phyloP scores from a whole-genome alignment of 2,797 vertebrate species.

The Gila robusta region DNA sequence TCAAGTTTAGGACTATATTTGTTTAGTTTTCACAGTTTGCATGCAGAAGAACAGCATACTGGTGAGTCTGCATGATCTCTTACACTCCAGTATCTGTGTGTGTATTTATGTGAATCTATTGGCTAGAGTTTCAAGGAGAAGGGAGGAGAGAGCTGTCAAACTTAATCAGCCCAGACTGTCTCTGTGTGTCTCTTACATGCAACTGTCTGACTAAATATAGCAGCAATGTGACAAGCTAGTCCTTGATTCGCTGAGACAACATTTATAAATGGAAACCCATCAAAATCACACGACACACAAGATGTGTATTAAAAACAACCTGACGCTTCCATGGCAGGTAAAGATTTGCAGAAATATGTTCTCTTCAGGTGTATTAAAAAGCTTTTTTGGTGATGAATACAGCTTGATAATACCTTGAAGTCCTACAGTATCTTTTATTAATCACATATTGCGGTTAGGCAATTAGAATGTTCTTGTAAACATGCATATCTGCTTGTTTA shows the following conservation, averaged over 20 bases:
- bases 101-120: conserved; percentile 19
- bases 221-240: conserved; percentile 68
- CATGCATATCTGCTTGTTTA: conserved; percentile 34
- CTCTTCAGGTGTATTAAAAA: not conserved
- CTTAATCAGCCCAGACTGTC: conserved; percentile 70
- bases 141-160: conserved; percentile 72
- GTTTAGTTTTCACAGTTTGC: not conserved
- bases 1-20: not conserved
- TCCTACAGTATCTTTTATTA: conserved; percentile 22
- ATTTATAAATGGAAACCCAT: conserved; percentile 69
- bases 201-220: conserved; percentile 78
- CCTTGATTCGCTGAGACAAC: conserved; percentile 64
- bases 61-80: not conserved
- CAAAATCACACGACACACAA: conserved; percentile 59
- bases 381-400: not conserved
- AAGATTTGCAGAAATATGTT: not conserved
- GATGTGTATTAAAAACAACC: conserved; percentile 48
- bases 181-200: conserved; percentile 66
- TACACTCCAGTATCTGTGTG: not conserved
- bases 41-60: not conserved
- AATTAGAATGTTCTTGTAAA: conserved; percentile 43
- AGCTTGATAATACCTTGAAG: not conserved
- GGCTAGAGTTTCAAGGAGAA: conserved; percentile 58
- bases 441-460: not conserved
- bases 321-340: not conserved